These are phyloP conservation scores for Amorpha juglandis DNA, from an alignment of 2,888 invertebrate species.

Conservation along the genomic window DNA sequence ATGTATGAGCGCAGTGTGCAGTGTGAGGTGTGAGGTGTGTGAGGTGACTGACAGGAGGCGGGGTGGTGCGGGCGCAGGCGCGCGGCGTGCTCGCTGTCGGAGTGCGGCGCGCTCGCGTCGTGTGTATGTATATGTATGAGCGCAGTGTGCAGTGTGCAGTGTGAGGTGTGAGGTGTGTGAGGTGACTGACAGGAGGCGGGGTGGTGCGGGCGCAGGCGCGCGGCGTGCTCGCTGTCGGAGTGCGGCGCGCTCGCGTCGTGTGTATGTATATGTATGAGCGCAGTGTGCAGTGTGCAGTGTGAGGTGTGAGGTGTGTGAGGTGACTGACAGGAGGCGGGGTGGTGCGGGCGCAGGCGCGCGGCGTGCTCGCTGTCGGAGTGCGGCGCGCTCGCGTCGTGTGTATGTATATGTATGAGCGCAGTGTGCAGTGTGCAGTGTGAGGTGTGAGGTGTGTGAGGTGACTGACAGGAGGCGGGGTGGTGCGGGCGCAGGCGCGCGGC, in stretches of 20 bases:
- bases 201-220: conserved; percentile 68
- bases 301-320: background rate
- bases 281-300: conserved; percentile 10
- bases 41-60: conserved; percentile 66
- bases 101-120: conserved; percentile 84
- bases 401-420: too few species aligned
- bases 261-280: too few species aligned
- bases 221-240: conserved; percentile 77
- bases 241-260: conserved; percentile 85
- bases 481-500: conserved; percentile 67
- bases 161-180: background rate
- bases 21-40: conserved; percentile 3
- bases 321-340: conserved; percentile 73
- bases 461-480: conserved; percentile 75
- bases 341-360: conserved; percentile 67
- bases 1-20: too few species aligned
- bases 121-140: too few species aligned
- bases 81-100: conserved; percentile 76
- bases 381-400: conserved; percentile 85
- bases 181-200: conserved; percentile 71
- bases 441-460: conserved; percentile 11
- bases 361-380: conserved; percentile 80
- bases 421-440: conserved; percentile 3
- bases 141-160: too few species aligned
- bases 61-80: conserved; percentile 70